Evolutionary conservation across 2,888 invertebrate species (phyloP).

Genomic region (Zygogramma bicolorata): DNA sequence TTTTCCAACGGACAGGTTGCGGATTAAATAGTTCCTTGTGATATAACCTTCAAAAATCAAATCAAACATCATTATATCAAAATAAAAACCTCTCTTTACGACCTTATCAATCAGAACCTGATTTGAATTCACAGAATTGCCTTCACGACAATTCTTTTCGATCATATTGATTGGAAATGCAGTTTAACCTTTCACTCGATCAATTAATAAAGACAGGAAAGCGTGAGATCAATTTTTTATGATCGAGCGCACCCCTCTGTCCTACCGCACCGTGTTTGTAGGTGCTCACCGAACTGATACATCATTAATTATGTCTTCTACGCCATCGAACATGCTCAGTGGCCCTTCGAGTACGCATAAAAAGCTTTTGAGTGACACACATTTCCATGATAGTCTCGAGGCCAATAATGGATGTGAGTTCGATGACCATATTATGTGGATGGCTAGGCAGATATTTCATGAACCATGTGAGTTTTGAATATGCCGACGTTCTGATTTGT

Average conservation of each 20-base stretch:
- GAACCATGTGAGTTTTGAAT: too few relatives aligned
- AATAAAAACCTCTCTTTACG: neutral
- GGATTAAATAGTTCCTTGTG: too few relatives aligned
- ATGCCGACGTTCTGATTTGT: too few relatives aligned
- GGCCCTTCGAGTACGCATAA: constrained; percentile 13
- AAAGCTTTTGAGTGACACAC: constrained; percentile 15
- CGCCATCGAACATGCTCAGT: constrained; percentile 13
- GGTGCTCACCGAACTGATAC: constrained; percentile 24
- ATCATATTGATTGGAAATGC: constrained; percentile 22
- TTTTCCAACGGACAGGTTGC: too few relatives aligned
- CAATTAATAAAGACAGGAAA: constrained; percentile 24
- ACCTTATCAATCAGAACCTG: neutral
- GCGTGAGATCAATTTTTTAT: constrained; percentile 29
- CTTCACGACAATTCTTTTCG: neutral
- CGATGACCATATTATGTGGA: too few relatives aligned
- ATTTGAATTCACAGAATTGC: neutral
- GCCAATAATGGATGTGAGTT: too few relatives aligned
- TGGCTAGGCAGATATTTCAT: too few relatives aligned
- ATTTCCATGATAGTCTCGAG: neutral
- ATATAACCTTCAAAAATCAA: neutral
- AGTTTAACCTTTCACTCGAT: constrained; percentile 19
- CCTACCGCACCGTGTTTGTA: constrained; percentile 9
- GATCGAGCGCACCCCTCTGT: neutral
- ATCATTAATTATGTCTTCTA: constrained; percentile 36
- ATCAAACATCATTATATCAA: neutral